Evolutionary conservation across 2,113 vertebrate genomes (phyloP).

Genomic region (Barbus barbus): DNA sequence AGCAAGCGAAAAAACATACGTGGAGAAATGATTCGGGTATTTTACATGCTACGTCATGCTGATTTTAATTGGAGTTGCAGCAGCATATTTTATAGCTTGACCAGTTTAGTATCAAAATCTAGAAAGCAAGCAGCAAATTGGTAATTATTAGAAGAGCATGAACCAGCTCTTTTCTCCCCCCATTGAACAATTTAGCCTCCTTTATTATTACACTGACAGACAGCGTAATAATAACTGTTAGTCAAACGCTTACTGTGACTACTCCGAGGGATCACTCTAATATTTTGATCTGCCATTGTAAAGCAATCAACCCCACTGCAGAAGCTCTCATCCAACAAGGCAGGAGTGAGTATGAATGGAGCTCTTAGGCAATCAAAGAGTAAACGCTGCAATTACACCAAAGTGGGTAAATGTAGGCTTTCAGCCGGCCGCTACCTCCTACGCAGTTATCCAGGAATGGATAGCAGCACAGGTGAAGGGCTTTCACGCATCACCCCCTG

Average conservation of each 20-base stretch:
- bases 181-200: slow-evolving; percentile 42
- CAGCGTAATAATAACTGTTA: slow-evolving; percentile 62
- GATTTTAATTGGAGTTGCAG: not conserved
- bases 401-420: slow-evolving; percentile 77
- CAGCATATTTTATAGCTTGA: slow-evolving; percentile 4
- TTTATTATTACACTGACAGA: slow-evolving; percentile 50
- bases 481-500: slow-evolving; percentile 41
- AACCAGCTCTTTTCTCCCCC: slow-evolving; percentile 3
- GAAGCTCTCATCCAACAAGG: slow-evolving; percentile 65
- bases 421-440: slow-evolving; percentile 68
- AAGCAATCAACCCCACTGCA: slow-evolving; percentile 65
- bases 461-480: slow-evolving; percentile 63
- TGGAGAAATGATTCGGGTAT: not conserved
- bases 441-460: slow-evolving; percentile 64
- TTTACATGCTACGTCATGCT: no score
- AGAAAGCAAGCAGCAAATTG: slow-evolving; percentile 18
- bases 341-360: slow-evolving; percentile 68
- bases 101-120: not conserved
- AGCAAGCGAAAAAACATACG: no score
- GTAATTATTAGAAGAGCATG: not conserved
- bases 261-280: slow-evolving; percentile 61
- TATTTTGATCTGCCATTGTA: slow-evolving; percentile 68
- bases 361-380: slow-evolving; percentile 69
- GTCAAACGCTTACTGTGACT: slow-evolving; percentile 60
- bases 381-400: slow-evolving; percentile 72